Evolutionary conservation across 2,113 vertebrate genomes (phyloP).

Genomic region (Protobothrops mucrosquamatus): DNA sequence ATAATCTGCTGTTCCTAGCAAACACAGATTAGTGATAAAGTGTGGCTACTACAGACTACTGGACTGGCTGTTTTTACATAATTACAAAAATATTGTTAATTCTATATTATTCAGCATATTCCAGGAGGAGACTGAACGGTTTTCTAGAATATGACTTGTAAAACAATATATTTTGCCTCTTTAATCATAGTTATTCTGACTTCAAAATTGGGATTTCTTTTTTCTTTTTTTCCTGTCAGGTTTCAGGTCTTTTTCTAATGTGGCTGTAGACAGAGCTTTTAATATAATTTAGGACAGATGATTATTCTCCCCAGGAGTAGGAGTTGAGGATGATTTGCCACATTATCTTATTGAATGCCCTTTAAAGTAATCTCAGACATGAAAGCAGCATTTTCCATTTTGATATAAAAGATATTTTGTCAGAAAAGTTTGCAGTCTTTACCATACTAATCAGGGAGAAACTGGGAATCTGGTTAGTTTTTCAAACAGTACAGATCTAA

Average conservation of each 20-base stretch:
- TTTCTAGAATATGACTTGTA: neutral
- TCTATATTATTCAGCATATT: neutral
- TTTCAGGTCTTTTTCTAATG: neutral
- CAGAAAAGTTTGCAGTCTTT: neutral
- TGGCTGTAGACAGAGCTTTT: neutral
- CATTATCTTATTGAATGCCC: neutral
- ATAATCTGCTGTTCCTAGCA: neutral
- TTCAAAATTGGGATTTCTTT: neutral
- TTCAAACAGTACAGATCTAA: neutral
- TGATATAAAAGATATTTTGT: neutral
- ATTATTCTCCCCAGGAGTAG: neutral
- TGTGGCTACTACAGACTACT: neutral
- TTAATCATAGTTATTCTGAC: neutral
- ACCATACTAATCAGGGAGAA: neutral
- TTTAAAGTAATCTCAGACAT: neutral
- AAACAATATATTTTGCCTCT: neutral
- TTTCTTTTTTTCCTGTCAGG: neutral
- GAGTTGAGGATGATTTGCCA: neutral
- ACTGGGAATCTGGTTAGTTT: neutral
- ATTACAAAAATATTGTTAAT: neutral
- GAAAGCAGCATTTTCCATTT: neutral
- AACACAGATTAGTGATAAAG: neutral
- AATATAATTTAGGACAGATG: neutral
- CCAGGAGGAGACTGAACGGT: neutral
- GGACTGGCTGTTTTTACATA: neutral